Conservation (phyloP, 2,113 vertebrate species). For the Phalacrocorax pelagicus region DNA sequence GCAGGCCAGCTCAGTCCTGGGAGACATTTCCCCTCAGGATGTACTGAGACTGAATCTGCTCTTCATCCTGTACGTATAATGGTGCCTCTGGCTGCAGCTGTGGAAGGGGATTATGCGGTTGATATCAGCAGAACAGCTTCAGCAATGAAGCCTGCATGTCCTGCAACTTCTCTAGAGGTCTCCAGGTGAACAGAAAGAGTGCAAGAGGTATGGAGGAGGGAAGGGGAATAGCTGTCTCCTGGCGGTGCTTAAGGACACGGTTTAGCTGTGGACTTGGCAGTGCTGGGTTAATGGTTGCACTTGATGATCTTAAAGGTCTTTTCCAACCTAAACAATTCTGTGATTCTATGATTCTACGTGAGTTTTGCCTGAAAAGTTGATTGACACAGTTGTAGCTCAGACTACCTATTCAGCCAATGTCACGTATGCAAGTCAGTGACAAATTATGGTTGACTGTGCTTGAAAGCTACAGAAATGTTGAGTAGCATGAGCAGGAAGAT, state of each 20-base stretch:
- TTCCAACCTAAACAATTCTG: not conserved
- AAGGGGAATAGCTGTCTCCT: not conserved
- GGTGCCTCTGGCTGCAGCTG: constrained; percentile 39
- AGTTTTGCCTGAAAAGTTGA: not conserved
- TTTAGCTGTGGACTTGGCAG: not conserved
- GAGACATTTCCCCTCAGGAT: not conserved
- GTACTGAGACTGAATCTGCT: not conserved
- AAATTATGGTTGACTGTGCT: constrained; percentile 51
- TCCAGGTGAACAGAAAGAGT: not conserved
- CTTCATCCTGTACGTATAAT: not conserved
- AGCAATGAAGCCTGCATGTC: not conserved
- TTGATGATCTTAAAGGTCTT: not conserved
- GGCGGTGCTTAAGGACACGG: not conserved
- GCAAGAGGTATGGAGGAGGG: not conserved
- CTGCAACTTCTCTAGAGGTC: not conserved
- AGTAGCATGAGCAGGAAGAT: constrained; percentile 17
- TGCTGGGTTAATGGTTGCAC: not conserved
- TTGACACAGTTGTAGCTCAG: not conserved
- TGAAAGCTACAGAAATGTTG: constrained; percentile 48
- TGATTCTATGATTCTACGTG: not conserved
- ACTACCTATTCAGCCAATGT: not conserved
- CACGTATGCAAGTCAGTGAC: constrained; percentile 12
- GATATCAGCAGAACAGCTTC: not conserved
- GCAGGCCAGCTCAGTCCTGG: not conserved
- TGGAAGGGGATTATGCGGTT: not conserved